These are phyloP conservation scores for Gymnothorax javanicus DNA, from an alignment of 2,797 vertebrate species.

Conservation along the genomic window DNA sequence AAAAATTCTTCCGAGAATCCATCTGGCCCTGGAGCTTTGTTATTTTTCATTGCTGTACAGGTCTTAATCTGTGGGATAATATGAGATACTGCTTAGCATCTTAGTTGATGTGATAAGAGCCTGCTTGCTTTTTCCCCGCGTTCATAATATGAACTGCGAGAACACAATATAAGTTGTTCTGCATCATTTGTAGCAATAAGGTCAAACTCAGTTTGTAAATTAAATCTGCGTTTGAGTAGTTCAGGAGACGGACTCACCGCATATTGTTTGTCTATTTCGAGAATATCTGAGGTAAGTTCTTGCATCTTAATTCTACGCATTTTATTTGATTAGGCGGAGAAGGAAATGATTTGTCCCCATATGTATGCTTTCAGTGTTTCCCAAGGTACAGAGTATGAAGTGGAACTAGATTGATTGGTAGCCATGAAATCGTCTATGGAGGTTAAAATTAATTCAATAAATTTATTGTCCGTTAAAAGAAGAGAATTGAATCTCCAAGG, in stretches of 20 bases:
- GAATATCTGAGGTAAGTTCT: background rate
- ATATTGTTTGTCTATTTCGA: too few relatives aligned
- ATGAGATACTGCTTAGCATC: background rate
- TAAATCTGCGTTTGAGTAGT: background rate
- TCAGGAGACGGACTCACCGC: background rate
- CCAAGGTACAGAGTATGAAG: conserved; percentile 20
- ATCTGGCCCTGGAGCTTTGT: too few relatives aligned
- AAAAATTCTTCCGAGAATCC: too few relatives aligned
- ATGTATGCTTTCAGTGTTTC: conserved; percentile 22
- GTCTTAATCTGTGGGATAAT: too few relatives aligned
- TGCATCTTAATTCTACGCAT: background rate
- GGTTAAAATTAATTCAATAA: conserved; percentile 17
- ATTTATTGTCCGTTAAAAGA: conserved; percentile 16
- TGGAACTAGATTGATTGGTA: background rate
- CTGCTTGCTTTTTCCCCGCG: background rate
- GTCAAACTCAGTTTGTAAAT: conserved; percentile 22
- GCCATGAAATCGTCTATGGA: background rate
- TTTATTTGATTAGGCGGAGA: conserved; percentile 7
- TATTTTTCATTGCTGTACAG: too few relatives aligned
- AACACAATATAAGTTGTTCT: background rate
- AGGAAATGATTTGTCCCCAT: conserved; percentile 7
- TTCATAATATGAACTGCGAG: background rate
- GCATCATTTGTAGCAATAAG: conserved; percentile 4
- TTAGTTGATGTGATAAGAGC: background rate
- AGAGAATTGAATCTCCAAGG: conserved; percentile 17